Evolutionary conservation across 2,888 invertebrate genomes (phyloP).

Genomic region (Cataglyphis altisquamis): DNA sequence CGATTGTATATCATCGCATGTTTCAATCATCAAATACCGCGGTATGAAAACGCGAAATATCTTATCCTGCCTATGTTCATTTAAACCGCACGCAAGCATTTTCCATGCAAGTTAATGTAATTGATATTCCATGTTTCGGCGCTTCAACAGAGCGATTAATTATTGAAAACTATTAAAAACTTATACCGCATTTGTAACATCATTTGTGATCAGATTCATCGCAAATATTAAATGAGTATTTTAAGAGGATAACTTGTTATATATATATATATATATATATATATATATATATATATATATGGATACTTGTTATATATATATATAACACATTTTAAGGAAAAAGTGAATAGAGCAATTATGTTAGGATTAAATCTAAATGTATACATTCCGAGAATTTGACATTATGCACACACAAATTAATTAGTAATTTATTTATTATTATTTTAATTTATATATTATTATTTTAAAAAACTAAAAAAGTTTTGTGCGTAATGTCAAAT

Average conservation of each 20-base stretch:
- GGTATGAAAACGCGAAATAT: constrained; percentile 17
- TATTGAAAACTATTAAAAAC: constrained; percentile 27
- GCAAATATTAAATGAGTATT: neutral
- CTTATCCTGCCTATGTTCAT: constrained; percentile 25
- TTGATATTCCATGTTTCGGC: neutral
- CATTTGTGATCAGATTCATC: neutral
- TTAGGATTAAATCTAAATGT: no score
- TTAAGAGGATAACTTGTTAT: neutral
- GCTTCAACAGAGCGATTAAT: constrained; percentile 7
- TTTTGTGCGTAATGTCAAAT: no score
- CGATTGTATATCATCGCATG: constrained; percentile 16
- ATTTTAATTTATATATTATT: no score
- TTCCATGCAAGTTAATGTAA: constrained; percentile 12
- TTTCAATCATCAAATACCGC: constrained; percentile 5
- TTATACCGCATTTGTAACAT: neutral
- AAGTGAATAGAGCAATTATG: no score
- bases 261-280: no score
- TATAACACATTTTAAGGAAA: neutral
- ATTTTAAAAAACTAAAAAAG: no score
- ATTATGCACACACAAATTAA: no score
- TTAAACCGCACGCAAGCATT: neutral
- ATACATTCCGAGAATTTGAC: no score
- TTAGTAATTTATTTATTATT: no score
- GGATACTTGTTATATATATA: no score
- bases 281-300: neutral